Evolutionary conservation across 2,797 vertebrate genomes (phyloP), one percentile per base, ranked within the genome.

Genomic region (Phrynocephalus forsythii): DNA sequence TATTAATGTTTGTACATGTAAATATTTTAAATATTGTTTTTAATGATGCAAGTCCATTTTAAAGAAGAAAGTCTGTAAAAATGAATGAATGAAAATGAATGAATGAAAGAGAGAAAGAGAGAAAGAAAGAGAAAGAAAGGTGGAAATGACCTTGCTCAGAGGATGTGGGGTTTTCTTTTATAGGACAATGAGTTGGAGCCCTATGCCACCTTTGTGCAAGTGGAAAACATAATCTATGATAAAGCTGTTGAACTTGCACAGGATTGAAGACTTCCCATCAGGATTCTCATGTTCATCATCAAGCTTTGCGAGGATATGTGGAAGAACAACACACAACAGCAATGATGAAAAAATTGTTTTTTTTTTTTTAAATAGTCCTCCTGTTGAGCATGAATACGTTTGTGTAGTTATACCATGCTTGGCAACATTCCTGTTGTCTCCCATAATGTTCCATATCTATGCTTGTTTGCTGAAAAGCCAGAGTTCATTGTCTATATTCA

Each of bases 201-300:
- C 22, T 97, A 97, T 91, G 97, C 96, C 76, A 96, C 91, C 48
- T 97, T 96, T 0, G 96, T 95, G 30, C 96, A 96, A 85, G 96
- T 95, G 85, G 96, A 84, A 84, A 97, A 97, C 0, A 69, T 89
- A 26, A 96, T 97, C 72, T 97, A 97, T 86, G 96, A 95, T 79
- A 95, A 95, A 20, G 73, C 92, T 82, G 90, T 78, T 83, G 93
- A 93, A 79, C 75, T 94, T 85, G 22, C 72, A 22, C 24, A n/a
- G 26, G 16, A 0, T 24, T 38, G 0, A 56, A 50, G 38, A 88
- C 33, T n/a, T 87, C 48, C 28, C 63, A 86, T 1, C 87, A 50
- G 71, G n/a, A 15, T n/a, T 77, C 66, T 81, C 71, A 60, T 24
- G 7, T 82, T 82, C 87, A n/a, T n/a, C 78, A 60, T 67, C 69